Conservation (phyloP, 2,113 vertebrate genomes). For the Megaptera novaeangliae region DNA sequence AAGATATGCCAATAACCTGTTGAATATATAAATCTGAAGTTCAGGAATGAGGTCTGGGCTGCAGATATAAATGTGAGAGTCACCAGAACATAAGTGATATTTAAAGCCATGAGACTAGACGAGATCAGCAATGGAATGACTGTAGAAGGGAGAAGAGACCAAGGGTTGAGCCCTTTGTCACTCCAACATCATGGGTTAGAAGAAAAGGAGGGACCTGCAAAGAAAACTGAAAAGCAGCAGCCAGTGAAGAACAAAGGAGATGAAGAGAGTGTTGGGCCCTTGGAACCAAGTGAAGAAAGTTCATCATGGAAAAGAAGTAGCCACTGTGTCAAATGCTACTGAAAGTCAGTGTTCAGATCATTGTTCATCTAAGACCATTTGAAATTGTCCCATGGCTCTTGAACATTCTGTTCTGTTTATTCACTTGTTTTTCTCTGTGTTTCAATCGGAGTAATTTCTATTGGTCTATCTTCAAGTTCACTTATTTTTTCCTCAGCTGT, state of each 20-base stretch:
- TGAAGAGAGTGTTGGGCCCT: background rate
- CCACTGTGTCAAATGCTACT: background rate
- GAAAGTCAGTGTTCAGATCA: background rate
- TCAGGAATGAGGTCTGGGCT: background rate
- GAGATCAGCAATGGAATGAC: background rate
- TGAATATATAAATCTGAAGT: background rate
- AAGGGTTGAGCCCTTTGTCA: background rate
- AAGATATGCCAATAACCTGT: background rate
- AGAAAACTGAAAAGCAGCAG: background rate
- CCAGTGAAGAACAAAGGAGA: background rate
- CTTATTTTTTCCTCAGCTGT: background rate
- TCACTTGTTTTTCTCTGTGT: background rate
- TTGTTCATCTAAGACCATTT: background rate
- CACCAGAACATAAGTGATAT: background rate
- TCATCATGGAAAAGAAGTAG: background rate
- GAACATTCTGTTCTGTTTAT: background rate
- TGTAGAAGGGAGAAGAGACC: background rate
- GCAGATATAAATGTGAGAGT: background rate
- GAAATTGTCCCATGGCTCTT: background rate
- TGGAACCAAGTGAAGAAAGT: background rate
- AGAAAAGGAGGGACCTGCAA: background rate
- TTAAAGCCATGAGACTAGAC: background rate
- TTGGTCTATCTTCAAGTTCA: background rate
- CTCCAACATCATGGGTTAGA: background rate
- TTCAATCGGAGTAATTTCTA: background rate